Percentiles rank a stretch among this genome's conserved stretches.
Evolutionary conservation across 2,797 vertebrate species (phyloP).

Genomic region (Allobates femoralis): DNA sequence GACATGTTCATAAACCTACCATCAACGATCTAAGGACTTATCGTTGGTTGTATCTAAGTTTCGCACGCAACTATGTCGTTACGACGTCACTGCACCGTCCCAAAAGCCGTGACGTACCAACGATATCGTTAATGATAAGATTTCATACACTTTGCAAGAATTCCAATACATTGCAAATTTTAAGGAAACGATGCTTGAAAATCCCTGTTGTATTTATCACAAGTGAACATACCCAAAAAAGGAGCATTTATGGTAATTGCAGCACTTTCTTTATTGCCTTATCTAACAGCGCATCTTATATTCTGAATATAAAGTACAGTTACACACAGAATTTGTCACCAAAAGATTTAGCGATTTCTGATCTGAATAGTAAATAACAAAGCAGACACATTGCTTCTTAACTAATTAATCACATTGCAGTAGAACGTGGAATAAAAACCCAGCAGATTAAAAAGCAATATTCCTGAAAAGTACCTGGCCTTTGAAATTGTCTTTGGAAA

Average conservation of each 20-base stretch:
- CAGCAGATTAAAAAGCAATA: conserved; percentile 39
- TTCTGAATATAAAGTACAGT: neutral
- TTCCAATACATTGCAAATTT: no score
- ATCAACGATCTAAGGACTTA: no score
- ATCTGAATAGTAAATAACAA: conserved; percentile 12
- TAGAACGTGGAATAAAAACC: conserved; percentile 11
- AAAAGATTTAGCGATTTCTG: neutral
- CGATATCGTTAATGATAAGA: no score
- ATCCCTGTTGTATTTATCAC: no score
- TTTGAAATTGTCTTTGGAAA: conserved; percentile 48
- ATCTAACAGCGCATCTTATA: neutral
- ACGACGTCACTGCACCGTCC: no score
- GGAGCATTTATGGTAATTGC: neutral
- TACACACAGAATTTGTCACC: neutral
- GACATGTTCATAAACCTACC: no score
- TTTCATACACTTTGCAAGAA: no score
- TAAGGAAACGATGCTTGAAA: no score
- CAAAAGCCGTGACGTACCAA: no score
- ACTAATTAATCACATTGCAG: conserved; percentile 40
- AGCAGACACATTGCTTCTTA: conserved; percentile 3
- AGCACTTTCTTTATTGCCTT: neutral
- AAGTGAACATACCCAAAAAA: neutral
- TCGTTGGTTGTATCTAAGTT: no score
- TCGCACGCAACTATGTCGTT: no score
- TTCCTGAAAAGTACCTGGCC: conserved; percentile 27